Conservation (phyloP, 2,888 invertebrate genomes). For the Caenorhabditis sp. region DNA sequence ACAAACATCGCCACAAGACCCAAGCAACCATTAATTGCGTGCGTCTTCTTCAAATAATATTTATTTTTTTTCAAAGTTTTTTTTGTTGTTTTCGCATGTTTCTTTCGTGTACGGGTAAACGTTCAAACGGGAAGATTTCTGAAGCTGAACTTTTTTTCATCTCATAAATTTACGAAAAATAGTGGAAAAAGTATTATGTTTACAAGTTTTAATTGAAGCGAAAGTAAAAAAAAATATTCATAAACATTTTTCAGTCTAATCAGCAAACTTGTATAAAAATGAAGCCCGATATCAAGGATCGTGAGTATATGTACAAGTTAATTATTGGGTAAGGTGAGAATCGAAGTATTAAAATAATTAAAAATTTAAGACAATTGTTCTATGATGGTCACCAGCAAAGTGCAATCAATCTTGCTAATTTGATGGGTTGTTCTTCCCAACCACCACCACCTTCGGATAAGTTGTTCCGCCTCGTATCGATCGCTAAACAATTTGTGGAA, state of each 20-base stretch:
- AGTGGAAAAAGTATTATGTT: too few relatives aligned
- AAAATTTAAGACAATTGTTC: constrained; percentile 83
- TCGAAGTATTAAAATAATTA: background rate
- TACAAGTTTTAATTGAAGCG: too few relatives aligned
- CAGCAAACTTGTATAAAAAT: constrained; percentile 25
- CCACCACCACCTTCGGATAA: constrained; percentile 95
- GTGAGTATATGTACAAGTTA: constrained; percentile 86
- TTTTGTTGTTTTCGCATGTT: background rate
- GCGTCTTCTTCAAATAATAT: constrained; percentile 1
- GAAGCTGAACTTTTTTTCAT: too few relatives aligned
- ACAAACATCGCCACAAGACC: background rate
- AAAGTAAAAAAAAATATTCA: too few relatives aligned
- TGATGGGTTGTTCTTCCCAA: constrained; percentile 85
- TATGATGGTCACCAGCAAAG: constrained; percentile 96
- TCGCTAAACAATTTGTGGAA: constrained; percentile 68
- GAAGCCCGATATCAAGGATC: constrained; percentile 80
- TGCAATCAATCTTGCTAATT: constrained; percentile 83
- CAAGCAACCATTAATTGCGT: background rate
- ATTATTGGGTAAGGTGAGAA: constrained; percentile 81
- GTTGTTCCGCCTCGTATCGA: constrained; percentile 77
- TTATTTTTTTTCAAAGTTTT: constrained; percentile 6
- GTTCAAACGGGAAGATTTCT: too few relatives aligned
- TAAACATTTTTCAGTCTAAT: background rate
- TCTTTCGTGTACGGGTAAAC: background rate
- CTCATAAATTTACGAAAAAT: too few relatives aligned